Base-by-base conservation (phyloP, 2,888 invertebrate species). In the Zaprionus obscuricornis region DNA sequence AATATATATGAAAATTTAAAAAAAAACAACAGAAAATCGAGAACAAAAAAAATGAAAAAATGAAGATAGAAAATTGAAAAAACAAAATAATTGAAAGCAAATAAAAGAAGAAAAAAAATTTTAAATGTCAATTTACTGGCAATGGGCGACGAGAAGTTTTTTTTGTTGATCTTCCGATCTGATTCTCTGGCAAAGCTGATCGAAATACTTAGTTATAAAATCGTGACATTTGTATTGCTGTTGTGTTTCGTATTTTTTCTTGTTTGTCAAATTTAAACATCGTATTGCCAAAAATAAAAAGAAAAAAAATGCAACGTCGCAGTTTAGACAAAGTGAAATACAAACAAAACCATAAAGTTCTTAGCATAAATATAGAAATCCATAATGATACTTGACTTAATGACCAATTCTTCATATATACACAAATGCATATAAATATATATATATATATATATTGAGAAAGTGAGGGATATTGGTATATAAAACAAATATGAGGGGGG, bases 301-400 rank as follows among this genome's bases (percentile, higher is more conserved):
- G 14, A 6, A 6, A 13, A 29, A 45, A 72, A 70, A 54, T 75
- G 73, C 75, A 82, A 78, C 58, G 58, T 37, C 77, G 77, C 82
- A 77, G 58, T 78, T 82, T 55, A 14, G 36, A 59, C 46, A 64
- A 54, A 69, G n/a, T 64, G 55, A 57, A 66, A 54, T 65, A 60
- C 45, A 81, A 83, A 84, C 70, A 75, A 74, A 50, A 49, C 60
- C 66, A 64, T 55, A 47, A 77, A 73, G 58, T 49, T 67, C 63
- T 62, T 64, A 47, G 45, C 71, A 66, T 64, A 64, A 66, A 58
- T 66, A 59, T 75, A 78, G 75, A 78, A 82, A 74, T 71, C 36
- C 56, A 14, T 40, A 57, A 62, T 51, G 42, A 52, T 66, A 56
- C 56, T 67, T 52, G 50, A 55, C 36, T 37, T 24, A 14, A 40